These are phyloP conservation scores for Drosophila punjabiensis DNA, from an alignment of 1,140 invertebrate species.

Conservation along the genomic window DNA sequence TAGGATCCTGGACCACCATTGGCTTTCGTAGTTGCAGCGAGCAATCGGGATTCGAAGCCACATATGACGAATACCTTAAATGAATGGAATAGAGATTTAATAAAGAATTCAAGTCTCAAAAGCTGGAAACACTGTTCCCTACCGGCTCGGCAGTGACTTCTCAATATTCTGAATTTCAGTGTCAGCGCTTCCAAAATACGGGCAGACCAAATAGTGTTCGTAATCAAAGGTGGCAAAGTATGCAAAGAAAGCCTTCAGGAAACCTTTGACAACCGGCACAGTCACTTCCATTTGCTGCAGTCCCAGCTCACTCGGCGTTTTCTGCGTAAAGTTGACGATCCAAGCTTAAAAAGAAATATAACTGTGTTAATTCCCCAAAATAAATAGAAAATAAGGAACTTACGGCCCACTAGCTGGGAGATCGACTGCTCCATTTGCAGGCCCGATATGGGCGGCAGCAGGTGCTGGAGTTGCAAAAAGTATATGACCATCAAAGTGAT, in stretches of 20 bases:
- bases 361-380: neutral
- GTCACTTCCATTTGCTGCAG: conserved; percentile 43
- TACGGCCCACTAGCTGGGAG: conserved; percentile 71
- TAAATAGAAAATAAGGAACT: conserved; percentile 28
- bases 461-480: conserved; percentile 61
- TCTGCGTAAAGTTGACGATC: conserved; percentile 69
- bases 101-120: neutral
- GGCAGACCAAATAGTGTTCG: conserved; percentile 57
- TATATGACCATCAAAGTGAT: conserved; percentile 74
- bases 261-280: conserved; percentile 36
- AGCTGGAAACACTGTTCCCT: conserved; percentile 5
- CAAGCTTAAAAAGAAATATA: conserved; percentile 55
- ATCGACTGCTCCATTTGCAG: conserved; percentile 52
- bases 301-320: conserved; percentile 49
- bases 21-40: conserved; percentile 58
- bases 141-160: conserved; percentile 60
- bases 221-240: conserved; percentile 70
- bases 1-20: conserved; percentile 79
- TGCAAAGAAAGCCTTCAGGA: conserved; percentile 56
- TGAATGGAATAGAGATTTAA: conserved; percentile 7
- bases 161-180: conserved; percentile 42
- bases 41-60: conserved; percentile 50
- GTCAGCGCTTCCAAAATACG: conserved; percentile 56
- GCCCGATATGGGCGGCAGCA: conserved; percentile 54
- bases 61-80: conserved; percentile 63